Conservation (phyloP, 37 sponge, comb jelly and placozoan genomes). For the Corticium candelabrum region DNA sequence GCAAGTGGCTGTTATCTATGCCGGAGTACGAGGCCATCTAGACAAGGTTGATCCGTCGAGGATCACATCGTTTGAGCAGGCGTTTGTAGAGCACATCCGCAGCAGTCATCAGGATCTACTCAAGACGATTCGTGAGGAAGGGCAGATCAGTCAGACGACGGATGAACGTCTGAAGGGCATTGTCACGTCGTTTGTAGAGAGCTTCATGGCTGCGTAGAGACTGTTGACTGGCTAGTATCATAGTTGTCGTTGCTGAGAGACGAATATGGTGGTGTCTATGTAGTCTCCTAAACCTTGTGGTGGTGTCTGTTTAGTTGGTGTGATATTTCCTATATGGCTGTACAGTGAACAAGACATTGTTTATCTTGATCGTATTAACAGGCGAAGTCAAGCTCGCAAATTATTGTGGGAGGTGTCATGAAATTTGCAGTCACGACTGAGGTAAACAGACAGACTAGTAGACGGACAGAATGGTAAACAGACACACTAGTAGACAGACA, state of each 20-base stretch:
- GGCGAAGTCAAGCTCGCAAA: no score
- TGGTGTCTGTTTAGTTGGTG: no score
- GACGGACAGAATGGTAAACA: no score
- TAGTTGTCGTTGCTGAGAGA: background rate
- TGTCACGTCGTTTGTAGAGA: slow-evolving; percentile 73
- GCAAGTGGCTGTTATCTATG: slow-evolving; percentile 93
- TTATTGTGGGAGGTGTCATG: no score
- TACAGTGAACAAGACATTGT: no score
- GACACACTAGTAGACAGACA: no score
- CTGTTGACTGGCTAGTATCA: no score
- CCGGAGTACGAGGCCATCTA: slow-evolving; percentile 91
- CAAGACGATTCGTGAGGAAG: slow-evolving; percentile 73
- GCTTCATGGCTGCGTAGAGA: slow-evolving; percentile 23
- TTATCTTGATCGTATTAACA: no score
- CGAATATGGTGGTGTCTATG: background rate
- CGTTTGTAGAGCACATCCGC: slow-evolving; percentile 86
- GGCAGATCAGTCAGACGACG: slow-evolving; percentile 71
- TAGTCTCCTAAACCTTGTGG: no score
- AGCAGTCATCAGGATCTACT: slow-evolving; percentile 76
- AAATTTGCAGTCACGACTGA: no score
- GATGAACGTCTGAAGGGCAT: slow-evolving; percentile 76
- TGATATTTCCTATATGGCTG: no score
- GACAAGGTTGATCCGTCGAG: slow-evolving; percentile 88
- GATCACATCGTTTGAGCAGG: slow-evolving; percentile 86
- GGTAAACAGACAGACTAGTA: no score